A percentile compares a stretch with the other conserved stretches of the same genome.
Evolutionary conservation across 2,797 vertebrate species (phyloP).

Genomic region (Galagoides demidoff): DNA sequence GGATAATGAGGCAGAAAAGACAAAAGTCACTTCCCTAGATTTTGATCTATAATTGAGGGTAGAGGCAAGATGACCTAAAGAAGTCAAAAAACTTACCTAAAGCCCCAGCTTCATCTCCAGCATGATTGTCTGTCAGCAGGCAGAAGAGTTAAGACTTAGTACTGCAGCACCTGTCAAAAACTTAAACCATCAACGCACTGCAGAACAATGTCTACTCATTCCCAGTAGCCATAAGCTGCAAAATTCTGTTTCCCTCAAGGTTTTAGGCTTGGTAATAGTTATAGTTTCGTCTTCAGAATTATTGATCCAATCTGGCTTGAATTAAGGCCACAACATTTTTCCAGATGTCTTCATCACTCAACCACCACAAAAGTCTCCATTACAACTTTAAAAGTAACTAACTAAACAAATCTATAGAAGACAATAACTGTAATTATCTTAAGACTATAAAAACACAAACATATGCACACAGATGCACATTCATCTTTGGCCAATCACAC

Average conservation of each 20-base stretch:
- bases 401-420: neutral
- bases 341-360: neutral
- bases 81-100: neutral
- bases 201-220: neutral
- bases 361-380: neutral
- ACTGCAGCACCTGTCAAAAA: neutral
- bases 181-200: neutral
- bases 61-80: neutral
- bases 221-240: neutral
- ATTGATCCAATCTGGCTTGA: slow-evolving; percentile 15
- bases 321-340: neutral
- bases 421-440: neutral
- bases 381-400: neutral
- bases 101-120: neutral
- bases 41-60: neutral
- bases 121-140: neutral
- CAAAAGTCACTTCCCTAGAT: neutral
- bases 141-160: neutral
- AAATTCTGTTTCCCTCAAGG: neutral
- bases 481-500: neutral
- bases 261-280: slow-evolving; percentile 32
- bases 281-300: neutral
- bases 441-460: neutral
- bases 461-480: neutral
- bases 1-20: neutral